phyloP scores from a whole-genome alignment of 1,140 invertebrate genomes.

The Apis laboriosa region DNA sequence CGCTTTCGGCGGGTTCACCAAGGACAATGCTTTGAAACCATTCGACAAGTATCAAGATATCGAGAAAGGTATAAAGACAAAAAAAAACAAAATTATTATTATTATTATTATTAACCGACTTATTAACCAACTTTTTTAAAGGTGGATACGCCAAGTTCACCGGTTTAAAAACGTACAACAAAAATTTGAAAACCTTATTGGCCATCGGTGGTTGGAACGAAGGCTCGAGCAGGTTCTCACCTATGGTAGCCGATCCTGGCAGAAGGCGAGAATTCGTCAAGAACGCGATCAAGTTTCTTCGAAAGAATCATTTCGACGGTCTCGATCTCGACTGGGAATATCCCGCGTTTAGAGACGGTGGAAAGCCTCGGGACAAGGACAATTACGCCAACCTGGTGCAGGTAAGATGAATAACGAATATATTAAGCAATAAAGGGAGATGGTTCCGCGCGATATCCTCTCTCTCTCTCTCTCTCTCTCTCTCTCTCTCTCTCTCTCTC shows the following conservation, averaged over 20 bases:
- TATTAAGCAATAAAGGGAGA: neutral
- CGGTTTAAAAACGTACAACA: conserved; percentile 96
- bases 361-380: conserved; percentile 92
- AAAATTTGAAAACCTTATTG: conserved; percentile 93
- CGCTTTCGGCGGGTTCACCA: conserved; percentile 95
- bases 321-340: conserved; percentile 99
- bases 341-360: conserved; percentile 93
- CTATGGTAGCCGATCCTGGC: conserved; percentile 90
- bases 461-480: too few species aligned
- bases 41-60: conserved; percentile 98
- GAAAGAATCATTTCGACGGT: conserved; percentile 97
- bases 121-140: conserved; percentile 68
- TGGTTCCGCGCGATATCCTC: too few species aligned
- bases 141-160: conserved; percentile 98
- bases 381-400: conserved; percentile 94
- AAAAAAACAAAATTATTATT: too few species aligned
- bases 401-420: conserved; percentile 77
- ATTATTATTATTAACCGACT: too few species aligned
- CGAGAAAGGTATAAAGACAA: neutral
- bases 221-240: conserved; percentile 93
- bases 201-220: conserved; percentile 99
- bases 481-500: too few species aligned
- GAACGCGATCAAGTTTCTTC: conserved; percentile 92
- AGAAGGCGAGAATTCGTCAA: conserved; percentile 91
- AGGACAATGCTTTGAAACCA: conserved; percentile 93